Conservation (phyloP, 1,140 invertebrate species). For the Eupeodes corollae region DNA sequence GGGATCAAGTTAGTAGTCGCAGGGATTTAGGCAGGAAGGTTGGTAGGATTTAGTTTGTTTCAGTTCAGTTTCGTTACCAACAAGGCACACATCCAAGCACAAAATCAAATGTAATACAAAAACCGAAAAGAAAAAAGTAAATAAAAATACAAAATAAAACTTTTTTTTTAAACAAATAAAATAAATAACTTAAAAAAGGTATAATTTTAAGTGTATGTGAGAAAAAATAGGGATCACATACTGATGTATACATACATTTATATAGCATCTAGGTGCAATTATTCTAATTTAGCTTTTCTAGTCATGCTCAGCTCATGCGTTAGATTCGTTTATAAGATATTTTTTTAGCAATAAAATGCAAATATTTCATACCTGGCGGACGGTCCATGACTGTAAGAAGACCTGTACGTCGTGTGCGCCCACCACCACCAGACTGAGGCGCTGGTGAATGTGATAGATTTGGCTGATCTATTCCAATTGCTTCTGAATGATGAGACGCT, state of each 20-base stretch:
- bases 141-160: slow-evolving; percentile 32
- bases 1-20: too few relatives aligned
- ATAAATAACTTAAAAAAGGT: too few relatives aligned
- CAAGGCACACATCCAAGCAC: slow-evolving; percentile 16
- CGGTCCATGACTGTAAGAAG: slow-evolving; percentile 73
- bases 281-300: background rate
- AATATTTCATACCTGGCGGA: slow-evolving; percentile 56
- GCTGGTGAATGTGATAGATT: slow-evolving; percentile 33
- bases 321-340: background rate
- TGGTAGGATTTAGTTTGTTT: background rate
- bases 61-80: background rate
- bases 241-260: too few relatives aligned
- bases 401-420: slow-evolving; percentile 62
- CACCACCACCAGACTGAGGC: slow-evolving; percentile 37
- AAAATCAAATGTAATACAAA: slow-evolving; percentile 37
- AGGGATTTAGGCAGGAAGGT: too few relatives aligned
- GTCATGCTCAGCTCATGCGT: background rate
- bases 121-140: slow-evolving; percentile 38
- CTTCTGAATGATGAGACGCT: slow-evolving; percentile 36
- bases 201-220: too few relatives aligned
- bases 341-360: slow-evolving; percentile 1
- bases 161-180: background rate
- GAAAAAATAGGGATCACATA: too few relatives aligned
- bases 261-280: too few relatives aligned
- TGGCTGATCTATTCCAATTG: slow-evolving; percentile 26